Conservation (phyloP, 2,113 vertebrate species). For the Chloroceryle aenea region DNA sequence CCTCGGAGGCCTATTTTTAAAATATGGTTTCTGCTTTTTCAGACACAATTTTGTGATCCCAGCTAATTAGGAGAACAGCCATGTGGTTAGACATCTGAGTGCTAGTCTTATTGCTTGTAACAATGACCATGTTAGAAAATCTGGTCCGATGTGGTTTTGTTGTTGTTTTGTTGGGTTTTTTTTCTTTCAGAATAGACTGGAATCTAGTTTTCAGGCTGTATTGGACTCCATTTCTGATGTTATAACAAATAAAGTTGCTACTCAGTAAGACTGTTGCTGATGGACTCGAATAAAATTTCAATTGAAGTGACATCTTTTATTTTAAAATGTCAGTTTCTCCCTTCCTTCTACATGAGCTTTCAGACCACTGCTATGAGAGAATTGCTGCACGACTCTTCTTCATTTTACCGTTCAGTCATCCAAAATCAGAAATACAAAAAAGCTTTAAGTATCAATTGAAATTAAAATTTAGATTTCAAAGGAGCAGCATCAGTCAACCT, state of each 20-base stretch:
- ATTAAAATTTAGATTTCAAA: constrained; percentile 18
- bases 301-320: constrained; percentile 61
- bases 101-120: constrained; percentile 68
- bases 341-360: background rate
- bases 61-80: constrained; percentile 69
- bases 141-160: constrained; percentile 60
- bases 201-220: constrained; percentile 49
- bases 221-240: constrained; percentile 28
- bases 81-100: constrained; percentile 73
- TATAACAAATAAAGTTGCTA: constrained; percentile 54
- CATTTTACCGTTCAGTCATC: background rate
- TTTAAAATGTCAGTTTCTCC: constrained; percentile 36
- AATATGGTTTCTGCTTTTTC: constrained; percentile 63
- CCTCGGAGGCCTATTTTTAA: constrained; percentile 49
- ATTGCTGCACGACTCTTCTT: background rate
- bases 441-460: background rate
- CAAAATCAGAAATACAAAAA: constrained; percentile 1
- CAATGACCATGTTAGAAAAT: constrained; percentile 66
- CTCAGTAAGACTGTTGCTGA: constrained; percentile 49
- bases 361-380: background rate
- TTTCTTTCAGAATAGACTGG: constrained; percentile 56
- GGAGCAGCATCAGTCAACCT: background rate
- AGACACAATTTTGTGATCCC: constrained; percentile 57
- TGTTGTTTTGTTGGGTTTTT: constrained; percentile 54
- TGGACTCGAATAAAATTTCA: constrained; percentile 59